Conservation (phyloP, 2,888 invertebrate genomes). For the Eutolmus rufibarbis region DNA sequence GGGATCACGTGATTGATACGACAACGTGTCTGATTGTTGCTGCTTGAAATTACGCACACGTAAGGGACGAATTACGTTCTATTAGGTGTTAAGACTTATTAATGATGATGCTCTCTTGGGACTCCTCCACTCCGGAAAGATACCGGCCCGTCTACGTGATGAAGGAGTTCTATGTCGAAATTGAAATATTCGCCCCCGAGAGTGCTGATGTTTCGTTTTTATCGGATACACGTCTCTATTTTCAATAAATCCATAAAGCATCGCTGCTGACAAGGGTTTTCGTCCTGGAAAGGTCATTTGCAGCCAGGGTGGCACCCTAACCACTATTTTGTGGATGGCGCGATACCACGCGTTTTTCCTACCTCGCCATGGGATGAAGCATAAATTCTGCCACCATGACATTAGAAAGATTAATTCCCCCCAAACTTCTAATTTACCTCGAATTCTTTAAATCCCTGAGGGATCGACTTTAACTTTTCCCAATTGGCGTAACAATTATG, state of each 20-base stretch:
- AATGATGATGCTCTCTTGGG: slow-evolving; percentile 42
- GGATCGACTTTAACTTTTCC: neutral
- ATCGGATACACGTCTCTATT: slow-evolving; percentile 38
- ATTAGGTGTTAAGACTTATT: slow-evolving; percentile 44
- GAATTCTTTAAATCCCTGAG: neutral
- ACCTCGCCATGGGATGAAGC: neutral
- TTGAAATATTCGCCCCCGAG: slow-evolving; percentile 22
- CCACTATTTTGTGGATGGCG: too few species aligned
- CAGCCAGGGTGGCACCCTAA: neutral
- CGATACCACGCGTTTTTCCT: neutral
- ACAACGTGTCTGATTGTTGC: slow-evolving; percentile 41
- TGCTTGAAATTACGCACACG: slow-evolving; percentile 43
- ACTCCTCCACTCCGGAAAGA: slow-evolving; percentile 27
- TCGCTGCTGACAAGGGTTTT: slow-evolving; percentile 32
- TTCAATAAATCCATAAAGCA: slow-evolving; percentile 38
- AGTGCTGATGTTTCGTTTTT: slow-evolving; percentile 36
- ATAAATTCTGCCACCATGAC: neutral
- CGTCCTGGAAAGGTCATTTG: neutral
- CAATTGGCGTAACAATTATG: neutral
- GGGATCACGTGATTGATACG: slow-evolving; percentile 40
- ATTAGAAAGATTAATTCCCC: slow-evolving; percentile 21
- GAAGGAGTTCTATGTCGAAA: slow-evolving; percentile 35
- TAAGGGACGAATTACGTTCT: slow-evolving; percentile 42
- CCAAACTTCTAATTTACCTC: neutral
- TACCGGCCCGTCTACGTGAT: slow-evolving; percentile 27